Conservation (phyloP, 1,140 invertebrate species). For the Pseudoatta argentina region DNA sequence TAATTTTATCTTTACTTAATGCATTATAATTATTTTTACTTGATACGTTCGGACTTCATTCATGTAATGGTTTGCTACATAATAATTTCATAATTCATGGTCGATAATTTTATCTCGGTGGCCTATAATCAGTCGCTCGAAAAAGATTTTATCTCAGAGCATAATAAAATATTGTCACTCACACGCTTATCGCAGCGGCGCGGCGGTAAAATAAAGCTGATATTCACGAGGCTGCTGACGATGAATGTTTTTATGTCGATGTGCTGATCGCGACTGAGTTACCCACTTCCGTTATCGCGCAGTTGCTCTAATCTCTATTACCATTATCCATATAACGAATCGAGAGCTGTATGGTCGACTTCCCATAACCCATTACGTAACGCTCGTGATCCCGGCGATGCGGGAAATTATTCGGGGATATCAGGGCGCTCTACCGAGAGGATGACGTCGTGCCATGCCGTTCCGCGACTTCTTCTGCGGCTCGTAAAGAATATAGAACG, state of each 20-base stretch:
- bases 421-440: constrained; percentile 3
- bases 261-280: constrained; percentile 29
- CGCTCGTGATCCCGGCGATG: constrained; percentile 11
- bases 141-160: background rate
- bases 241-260: constrained; percentile 24
- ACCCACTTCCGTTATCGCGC: constrained; percentile 61
- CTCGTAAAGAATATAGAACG: constrained; percentile 54
- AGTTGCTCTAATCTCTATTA: constrained; percentile 32
- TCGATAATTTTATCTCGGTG: background rate
- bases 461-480: constrained; percentile 30
- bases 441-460: background rate
- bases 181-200: background rate
- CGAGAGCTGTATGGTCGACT: constrained; percentile 17
- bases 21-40: background rate
- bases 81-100: background rate
- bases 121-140: background rate
- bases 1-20: background rate
- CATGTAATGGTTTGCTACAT: background rate
- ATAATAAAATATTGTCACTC: constrained; percentile 39
- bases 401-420: constrained; percentile 35
- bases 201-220: constrained; percentile 34
- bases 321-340: constrained; percentile 25
- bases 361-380: constrained; percentile 49
- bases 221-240: constrained; percentile 31
- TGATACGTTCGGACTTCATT: background rate